phyloP scores from a whole-genome alignment of 23 tunicate species.

The Ciona savignyi region DNA sequence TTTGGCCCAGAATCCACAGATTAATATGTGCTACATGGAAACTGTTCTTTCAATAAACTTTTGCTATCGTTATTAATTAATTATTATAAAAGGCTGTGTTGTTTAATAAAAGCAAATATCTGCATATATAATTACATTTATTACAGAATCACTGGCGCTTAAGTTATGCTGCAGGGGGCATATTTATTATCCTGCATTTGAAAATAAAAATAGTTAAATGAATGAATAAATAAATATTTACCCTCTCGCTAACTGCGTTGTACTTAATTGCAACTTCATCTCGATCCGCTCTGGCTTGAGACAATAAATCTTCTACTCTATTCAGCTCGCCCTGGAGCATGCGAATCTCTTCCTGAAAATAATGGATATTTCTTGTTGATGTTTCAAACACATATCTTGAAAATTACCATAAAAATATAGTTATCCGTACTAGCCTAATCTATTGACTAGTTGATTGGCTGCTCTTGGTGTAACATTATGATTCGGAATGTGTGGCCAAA shows the following conservation, averaged over 20 bases:
- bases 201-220: not conserved
- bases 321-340: conserved; percentile 70
- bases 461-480: too few relatives aligned
- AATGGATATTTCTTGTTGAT: not conserved
- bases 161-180: not conserved
- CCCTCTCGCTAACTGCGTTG: conserved; percentile 78
- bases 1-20: too few relatives aligned
- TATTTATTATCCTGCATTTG: not conserved
- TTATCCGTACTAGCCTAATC: too few relatives aligned
- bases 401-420: too few relatives aligned
- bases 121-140: not conserved
- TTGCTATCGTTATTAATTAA: not conserved
- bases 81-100: not conserved
- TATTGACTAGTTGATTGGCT: too few relatives aligned
- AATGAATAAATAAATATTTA: conserved; percentile 12
- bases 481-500: too few relatives aligned
- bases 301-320: conserved; percentile 64
- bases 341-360: conserved; percentile 71
- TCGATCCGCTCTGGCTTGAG: conserved; percentile 69
- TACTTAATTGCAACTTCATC: conserved; percentile 82
- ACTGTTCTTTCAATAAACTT: too few relatives aligned
- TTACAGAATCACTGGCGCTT: not conserved
- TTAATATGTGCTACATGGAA: too few relatives aligned
- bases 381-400: too few relatives aligned
- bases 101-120: too few relatives aligned